Conservation (phyloP, 2,888 invertebrate species). For the Sericinus montela region DNA sequence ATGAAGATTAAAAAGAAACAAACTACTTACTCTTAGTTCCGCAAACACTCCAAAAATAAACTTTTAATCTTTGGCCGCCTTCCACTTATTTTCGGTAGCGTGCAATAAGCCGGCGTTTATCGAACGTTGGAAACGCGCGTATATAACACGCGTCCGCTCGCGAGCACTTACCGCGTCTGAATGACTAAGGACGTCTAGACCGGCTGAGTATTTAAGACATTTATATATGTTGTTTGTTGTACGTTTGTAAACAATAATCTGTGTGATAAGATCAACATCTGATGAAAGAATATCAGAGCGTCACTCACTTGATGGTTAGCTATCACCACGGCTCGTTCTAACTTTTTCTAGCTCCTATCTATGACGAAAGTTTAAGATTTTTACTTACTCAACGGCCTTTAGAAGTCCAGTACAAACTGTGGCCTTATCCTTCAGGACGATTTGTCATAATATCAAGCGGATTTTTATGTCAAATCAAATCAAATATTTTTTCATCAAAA, state of each 20-base stretch:
- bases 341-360: no score
- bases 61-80: constrained; percentile 16
- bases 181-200: not conserved
- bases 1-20: not conserved
- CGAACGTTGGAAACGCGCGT: not conserved
- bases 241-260: constrained; percentile 9
- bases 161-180: not conserved
- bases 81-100: constrained; percentile 9
- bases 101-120: not conserved
- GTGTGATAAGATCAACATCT: not conserved
- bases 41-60: constrained; percentile 17
- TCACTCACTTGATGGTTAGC: no score
- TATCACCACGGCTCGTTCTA: no score
- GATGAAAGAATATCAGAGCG: no score
- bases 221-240: constrained; percentile 14
- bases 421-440: no score
- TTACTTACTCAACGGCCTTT: no score
- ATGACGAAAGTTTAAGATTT: no score
- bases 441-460: no score
- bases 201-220: not conserved
- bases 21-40: constrained; percentile 5
- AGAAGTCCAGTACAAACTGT: no score
- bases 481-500: no score
- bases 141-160: constrained; percentile 1
- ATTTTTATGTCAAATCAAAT: no score